Evolutionary conservation across 2,888 invertebrate genomes (phyloP), one percentile per base, ranked within the genome.

Genomic region (Heliconius hortense): DNA sequence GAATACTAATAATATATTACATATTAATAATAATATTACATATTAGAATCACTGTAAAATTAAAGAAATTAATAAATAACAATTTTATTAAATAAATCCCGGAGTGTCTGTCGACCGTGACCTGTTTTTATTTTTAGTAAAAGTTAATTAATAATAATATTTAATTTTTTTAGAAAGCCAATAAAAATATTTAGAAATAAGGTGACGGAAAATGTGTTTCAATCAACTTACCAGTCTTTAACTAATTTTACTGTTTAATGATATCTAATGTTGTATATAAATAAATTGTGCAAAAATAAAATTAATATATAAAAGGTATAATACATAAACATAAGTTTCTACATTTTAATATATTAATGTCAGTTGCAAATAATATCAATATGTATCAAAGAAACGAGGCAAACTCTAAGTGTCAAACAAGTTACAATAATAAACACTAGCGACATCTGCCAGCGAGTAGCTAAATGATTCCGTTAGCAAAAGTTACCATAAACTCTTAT

Each of bases 391-490:
- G 13, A 64, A 64, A 64, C 64, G 64, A 63, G 63, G 63, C 18
- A 64, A 64, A 64, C 11, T n/a, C 2, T 8, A n/a, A 35, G 35
- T 64, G 64, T 64, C 64, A 64, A 39, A 64, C 35, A 31, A 31
- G 11, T 63, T 28, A n/a, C 35, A 31, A 35, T 64, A 64, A n/a
- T 64, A 39, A 35, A 28, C 7, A 35, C 13, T 64, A 64, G 64
- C 35, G 64, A 64, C 64, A 64, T 64, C 64, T 64, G 35, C 5
- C 39, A 39, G n/a, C 24, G 39, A 39, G 39, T 39, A 64, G 64
- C 35, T 5, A 35, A 63, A 63, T 11, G 43, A 43, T 43, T 15
- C 15, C 43, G 43, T 43, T 43, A 13, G 13, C 43, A 43, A 13
- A 43, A 43, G 43, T 43, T 13, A 43, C 43, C 43, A 43, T 15